A percentile compares a stretch with the other conserved stretches of the same genome.
Evolutionary conservation across 2,888 invertebrate species (phyloP).

Genomic region (Andrena dorsata): DNA sequence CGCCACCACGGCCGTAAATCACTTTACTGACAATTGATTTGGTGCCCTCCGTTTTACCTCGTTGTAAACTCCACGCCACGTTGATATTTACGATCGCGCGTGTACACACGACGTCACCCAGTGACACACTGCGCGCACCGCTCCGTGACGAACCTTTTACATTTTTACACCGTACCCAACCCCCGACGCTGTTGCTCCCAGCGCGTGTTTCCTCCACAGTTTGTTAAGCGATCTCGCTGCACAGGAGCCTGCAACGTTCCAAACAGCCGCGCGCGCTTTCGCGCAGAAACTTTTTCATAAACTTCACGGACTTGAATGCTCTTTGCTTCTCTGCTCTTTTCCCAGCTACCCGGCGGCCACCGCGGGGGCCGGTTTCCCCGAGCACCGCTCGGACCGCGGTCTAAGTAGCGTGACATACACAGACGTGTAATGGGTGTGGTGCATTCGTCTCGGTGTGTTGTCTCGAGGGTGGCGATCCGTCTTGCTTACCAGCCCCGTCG

Average conservation of each 20-base stretch:
- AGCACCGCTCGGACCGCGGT: neutral
- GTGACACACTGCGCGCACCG: conserved; percentile 44
- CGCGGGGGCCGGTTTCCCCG: neutral
- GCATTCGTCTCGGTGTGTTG: conserved; percentile 70
- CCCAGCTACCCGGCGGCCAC: neutral
- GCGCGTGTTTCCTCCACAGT: neutral
- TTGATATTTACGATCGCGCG: conserved; percentile 62
- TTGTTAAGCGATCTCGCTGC: neutral
- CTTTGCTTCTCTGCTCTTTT: neutral
- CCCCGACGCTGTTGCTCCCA: neutral
- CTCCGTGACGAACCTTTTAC: conserved; percentile 50
- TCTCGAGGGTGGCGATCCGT: conserved; percentile 79
- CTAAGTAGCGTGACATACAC: conserved; percentile 63
- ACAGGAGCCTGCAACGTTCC: neutral
- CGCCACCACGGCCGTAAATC: conserved; percentile 69
- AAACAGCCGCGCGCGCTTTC: neutral
- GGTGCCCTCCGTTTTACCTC: conserved; percentile 61
- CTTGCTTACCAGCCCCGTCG: conserved; percentile 79
- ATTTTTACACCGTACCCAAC: conserved; percentile 21
- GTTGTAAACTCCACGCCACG: conserved; percentile 59
- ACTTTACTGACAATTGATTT: conserved; percentile 73
- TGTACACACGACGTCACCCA: conserved; percentile 50
- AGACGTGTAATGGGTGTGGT: conserved; percentile 70
- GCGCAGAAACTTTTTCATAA: too few species aligned
- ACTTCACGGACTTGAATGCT: neutral